Conservation (phyloP, 2,113 vertebrate genomes). For the Scartelaos histophorus region DNA sequence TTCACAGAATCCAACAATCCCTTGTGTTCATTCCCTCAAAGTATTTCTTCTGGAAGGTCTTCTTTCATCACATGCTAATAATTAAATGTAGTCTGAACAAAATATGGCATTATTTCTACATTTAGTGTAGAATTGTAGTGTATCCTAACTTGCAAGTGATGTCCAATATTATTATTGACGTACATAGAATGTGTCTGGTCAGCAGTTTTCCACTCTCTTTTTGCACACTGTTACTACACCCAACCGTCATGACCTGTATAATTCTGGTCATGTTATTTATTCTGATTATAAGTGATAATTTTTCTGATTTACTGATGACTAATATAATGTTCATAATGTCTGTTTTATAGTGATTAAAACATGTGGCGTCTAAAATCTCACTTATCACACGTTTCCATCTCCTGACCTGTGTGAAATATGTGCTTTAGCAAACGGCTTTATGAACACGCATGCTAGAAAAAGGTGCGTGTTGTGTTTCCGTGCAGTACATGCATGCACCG, state of each 20-base stretch:
- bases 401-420: not conserved
- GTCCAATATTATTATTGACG: too few relatives aligned
- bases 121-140: too few relatives aligned
- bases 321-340: not conserved
- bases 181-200: too few relatives aligned
- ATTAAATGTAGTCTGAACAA: too few relatives aligned
- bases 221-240: not conserved
- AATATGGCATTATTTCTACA: too few relatives aligned
- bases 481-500: slow-evolving; percentile 43
- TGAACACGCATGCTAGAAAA: slow-evolving; percentile 14
- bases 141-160: too few relatives aligned
- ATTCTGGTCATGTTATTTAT: not conserved
- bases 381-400: not conserved
- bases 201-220: too few relatives aligned
- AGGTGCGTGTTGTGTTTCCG: slow-evolving; percentile 29
- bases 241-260: not conserved
- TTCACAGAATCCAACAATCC: too few relatives aligned
- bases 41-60: too few relatives aligned
- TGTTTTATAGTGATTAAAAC: slow-evolving; percentile 6
- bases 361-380: not conserved
- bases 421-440: not conserved
- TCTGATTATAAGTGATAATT: not conserved
- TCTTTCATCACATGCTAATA: too few relatives aligned
- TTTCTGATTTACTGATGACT: not conserved
- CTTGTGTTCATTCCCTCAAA: too few relatives aligned